phyloP scores from a whole-genome alignment of 23 tunicate species.

The Halocynthia aurantium region DNA sequence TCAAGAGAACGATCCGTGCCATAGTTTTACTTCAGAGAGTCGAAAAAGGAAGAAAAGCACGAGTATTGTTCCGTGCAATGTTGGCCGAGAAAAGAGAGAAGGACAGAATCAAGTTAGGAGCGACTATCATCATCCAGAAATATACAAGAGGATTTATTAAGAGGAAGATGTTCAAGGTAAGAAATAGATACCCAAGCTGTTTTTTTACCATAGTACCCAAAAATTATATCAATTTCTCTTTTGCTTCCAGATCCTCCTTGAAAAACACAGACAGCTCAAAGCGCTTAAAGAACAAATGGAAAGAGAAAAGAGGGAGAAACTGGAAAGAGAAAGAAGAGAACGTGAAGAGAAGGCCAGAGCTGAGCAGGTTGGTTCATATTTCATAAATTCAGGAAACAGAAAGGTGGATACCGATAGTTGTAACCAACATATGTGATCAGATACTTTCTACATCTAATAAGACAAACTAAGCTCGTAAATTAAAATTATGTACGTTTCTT shows the following conservation, averaged over 20 bases:
- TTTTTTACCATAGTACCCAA: background rate
- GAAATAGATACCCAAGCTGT: background rate
- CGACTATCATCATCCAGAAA: constrained; percentile 70
- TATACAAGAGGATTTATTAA: constrained; percentile 63
- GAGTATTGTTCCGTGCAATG: constrained; percentile 43
- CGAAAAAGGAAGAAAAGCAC: constrained; percentile 70
- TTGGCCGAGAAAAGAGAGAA: constrained; percentile 52
- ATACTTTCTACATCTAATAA: too few relatives aligned
- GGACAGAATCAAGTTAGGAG: constrained; percentile 34
- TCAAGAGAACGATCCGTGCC: constrained; percentile 26
- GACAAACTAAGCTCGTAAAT: too few relatives aligned
- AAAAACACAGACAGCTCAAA: constrained; percentile 77
- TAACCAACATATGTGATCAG: too few relatives aligned
- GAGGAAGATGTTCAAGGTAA: constrained; percentile 74
- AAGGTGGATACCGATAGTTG: too few relatives aligned
- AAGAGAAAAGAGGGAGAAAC: constrained; percentile 63
- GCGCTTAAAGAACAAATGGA: constrained; percentile 94
- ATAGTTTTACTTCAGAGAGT: constrained; percentile 42
- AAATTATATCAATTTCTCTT: too few relatives aligned
- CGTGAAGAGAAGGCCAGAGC: constrained; percentile 40
- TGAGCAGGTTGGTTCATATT: background rate
- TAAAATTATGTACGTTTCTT: too few relatives aligned
- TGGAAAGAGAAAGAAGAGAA: constrained; percentile 58
- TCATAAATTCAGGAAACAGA: too few relatives aligned
- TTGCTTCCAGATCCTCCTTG: constrained; percentile 49